Evolutionary conservation across 2,113 vertebrate species (phyloP).

Genomic region (Tringa solitaria): DNA sequence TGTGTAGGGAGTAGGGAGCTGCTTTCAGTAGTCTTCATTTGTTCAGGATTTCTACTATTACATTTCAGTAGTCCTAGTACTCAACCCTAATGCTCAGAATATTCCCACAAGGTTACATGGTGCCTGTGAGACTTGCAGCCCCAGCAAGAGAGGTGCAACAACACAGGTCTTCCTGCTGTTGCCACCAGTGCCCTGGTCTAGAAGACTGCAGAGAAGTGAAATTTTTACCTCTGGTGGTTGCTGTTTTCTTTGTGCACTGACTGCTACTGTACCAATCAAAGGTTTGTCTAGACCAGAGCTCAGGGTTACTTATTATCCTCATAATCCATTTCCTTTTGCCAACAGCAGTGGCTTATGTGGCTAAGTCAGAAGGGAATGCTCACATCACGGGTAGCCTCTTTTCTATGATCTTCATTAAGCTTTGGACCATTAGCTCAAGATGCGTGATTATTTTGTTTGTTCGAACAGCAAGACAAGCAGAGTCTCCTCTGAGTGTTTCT

Average conservation of each 20-base stretch:
- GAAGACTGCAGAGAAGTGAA: neutral
- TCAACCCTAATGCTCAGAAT: neutral
- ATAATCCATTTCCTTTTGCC: conserved; percentile 41
- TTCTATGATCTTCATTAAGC: conserved; percentile 55
- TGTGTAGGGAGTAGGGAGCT: neutral
- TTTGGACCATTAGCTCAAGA: conserved; percentile 57
- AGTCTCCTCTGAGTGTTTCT: conserved; percentile 56
- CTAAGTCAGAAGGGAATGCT: conserved; percentile 49
- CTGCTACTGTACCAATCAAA: neutral
- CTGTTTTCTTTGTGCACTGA: neutral
- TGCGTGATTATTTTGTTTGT: conserved; percentile 56
- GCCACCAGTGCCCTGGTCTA: neutral
- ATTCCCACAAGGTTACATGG: neutral
- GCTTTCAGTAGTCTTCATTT: neutral
- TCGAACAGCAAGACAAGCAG: conserved; percentile 37
- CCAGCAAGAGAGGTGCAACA: neutral
- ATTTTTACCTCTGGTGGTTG: neutral
- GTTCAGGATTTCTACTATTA: neutral
- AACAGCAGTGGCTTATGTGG: conserved; percentile 16
- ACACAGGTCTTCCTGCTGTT: neutral
- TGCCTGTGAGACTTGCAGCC: neutral
- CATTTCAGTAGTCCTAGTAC: neutral
- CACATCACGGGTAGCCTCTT: conserved; percentile 31
- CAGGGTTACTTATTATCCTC: conserved; percentile 9
- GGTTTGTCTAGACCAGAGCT: conserved; percentile 21